Conservation (phyloP, 2,888 invertebrate species). For the Asteroscopus sphinx region DNA sequence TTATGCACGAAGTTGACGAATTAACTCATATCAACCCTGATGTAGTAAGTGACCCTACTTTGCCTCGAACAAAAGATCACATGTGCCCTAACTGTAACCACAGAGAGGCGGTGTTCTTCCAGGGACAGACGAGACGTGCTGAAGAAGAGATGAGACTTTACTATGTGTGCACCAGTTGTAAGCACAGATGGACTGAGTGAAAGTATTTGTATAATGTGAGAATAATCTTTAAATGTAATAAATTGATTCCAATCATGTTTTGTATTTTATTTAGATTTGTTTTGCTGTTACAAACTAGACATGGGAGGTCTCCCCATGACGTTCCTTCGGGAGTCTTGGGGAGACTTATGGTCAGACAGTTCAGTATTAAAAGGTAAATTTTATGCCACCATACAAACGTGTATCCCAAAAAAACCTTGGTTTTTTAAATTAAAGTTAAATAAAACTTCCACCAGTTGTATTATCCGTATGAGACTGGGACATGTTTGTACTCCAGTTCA, state of each 20-base stretch:
- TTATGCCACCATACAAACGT: no score
- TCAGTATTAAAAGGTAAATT: no score
- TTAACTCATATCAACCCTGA: conserved; percentile 99
- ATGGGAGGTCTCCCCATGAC: no score
- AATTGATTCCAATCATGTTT: conserved; percentile 36
- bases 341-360: no score
- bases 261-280: conserved; percentile 14
- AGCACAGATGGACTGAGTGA: conserved; percentile 98
- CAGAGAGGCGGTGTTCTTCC: conserved; percentile 99
- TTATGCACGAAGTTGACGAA: conserved; percentile 99
- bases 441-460: no score
- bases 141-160: conserved; percentile 99
- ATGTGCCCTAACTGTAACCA: conserved; percentile 99
- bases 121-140: conserved; percentile 98
- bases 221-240: conserved; percentile 54
- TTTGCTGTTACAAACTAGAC: no score
- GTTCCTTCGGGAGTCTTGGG: no score
- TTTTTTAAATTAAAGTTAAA: no score
- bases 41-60: conserved; percentile 99
- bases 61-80: conserved; percentile 99
- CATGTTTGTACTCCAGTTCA: no score
- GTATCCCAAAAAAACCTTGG: no score
- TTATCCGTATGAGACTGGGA: no score
- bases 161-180: conserved; percentile 98
- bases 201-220: conserved; percentile 47